phyloP scores from a whole-genome alignment of 2,888 invertebrate genomes.

The Ophion ellenae region DNA sequence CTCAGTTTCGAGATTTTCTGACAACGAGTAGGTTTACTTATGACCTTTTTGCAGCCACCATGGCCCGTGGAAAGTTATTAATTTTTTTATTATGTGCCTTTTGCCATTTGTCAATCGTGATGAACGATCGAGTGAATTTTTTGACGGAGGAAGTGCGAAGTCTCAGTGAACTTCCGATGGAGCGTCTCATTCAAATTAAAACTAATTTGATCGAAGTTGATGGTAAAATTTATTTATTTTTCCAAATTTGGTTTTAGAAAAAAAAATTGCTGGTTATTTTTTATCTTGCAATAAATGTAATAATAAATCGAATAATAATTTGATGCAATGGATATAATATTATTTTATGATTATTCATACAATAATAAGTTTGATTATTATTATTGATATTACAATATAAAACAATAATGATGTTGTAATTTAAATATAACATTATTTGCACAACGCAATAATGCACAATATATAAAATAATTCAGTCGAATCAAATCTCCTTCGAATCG shows the following conservation, averaged over 20 bases:
- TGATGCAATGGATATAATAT: too few species aligned
- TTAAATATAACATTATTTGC: too few species aligned
- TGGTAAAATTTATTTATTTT: constrained; percentile 63
- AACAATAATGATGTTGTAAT: too few species aligned
- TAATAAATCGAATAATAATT: neutral
- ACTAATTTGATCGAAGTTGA: constrained; percentile 80
- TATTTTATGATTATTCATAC: too few species aligned
- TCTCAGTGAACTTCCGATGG: constrained; percentile 89
- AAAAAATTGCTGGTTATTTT: neutral
- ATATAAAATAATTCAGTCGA: too few species aligned
- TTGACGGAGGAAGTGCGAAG: constrained; percentile 81
- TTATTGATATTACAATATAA: neutral
- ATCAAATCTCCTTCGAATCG: too few species aligned
- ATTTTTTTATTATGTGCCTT: constrained; percentile 19
- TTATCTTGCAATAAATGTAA: neutral
- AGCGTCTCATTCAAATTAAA: constrained; percentile 88
- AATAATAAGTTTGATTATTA: too few species aligned
- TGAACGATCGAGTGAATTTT: constrained; percentile 60
- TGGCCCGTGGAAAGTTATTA: constrained; percentile 29
- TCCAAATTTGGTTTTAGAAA: neutral
- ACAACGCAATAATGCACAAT: too few species aligned
- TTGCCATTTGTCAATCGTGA: constrained; percentile 2
- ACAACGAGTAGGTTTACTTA: neutral
- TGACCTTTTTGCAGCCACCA: neutral
- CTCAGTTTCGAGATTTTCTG: constrained; percentile 10